Evolutionary conservation across 2,797 vertebrate species (phyloP).

Genomic region (Cossypha dichroa): DNA sequence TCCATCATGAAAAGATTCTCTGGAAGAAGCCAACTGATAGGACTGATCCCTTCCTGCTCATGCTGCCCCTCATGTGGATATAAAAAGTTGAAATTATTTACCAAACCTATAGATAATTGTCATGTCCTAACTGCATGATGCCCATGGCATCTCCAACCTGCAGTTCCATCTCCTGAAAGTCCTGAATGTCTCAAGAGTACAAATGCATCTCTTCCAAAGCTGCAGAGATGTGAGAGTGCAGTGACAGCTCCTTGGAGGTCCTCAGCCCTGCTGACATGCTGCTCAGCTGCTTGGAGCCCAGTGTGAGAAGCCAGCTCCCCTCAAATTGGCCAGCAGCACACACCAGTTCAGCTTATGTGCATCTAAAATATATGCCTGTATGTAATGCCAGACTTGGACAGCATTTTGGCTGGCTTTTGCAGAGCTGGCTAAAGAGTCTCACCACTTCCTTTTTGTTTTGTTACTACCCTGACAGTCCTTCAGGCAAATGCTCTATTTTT

Average conservation of each 20-base stretch:
- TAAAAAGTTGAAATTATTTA: neutral
- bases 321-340: neutral
- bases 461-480: neutral
- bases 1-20: neutral
- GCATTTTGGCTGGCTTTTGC: constrained; percentile 43
- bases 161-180: neutral
- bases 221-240: neutral
- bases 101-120: neutral
- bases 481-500: constrained; percentile 24
- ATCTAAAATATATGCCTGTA: neutral
- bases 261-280: neutral
- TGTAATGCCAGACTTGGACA: neutral
- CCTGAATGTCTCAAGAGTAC: neutral
- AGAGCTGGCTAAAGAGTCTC: constrained; percentile 15
- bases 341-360: neutral
- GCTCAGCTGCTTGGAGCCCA: neutral
- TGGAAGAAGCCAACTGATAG: neutral
- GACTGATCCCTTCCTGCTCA: neutral
- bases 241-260: neutral
- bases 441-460: constrained; percentile 31
- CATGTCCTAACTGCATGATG: neutral
- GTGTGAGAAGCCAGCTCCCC: neutral
- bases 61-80: neutral
- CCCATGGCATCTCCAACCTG: neutral
- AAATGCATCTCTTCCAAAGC: neutral